A percentile compares a stretch with the other conserved stretches of the same genome.
phyloP scores from a whole-genome alignment of 2,888 invertebrate species.

The Ennomos quercinarius region DNA sequence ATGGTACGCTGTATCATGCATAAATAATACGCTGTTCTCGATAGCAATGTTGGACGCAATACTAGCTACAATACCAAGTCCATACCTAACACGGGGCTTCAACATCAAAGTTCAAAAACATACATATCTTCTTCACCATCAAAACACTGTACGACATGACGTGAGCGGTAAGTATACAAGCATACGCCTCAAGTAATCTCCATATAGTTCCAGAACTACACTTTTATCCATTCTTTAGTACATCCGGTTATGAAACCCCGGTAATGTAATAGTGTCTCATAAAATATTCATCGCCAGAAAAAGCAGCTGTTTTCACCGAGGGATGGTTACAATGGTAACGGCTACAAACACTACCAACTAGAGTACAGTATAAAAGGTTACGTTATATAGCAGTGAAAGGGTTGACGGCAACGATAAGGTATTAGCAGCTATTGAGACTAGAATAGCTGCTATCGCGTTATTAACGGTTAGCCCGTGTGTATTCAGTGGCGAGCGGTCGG shows the following conservation, averaged over 20 bases:
- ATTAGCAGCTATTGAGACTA: conserved; percentile 11
- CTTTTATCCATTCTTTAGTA: conserved; percentile 23
- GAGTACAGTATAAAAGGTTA: not conserved
- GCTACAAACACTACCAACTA: not conserved
- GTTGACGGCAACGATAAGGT: conserved; percentile 9
- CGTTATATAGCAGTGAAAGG: conserved; percentile 6
- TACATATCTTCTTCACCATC: no score
- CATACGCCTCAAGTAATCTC: not conserved
- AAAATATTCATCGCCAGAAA: conserved; percentile 54
- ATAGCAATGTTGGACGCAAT: no score
- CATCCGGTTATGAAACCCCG: conserved; percentile 26
- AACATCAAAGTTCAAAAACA: no score
- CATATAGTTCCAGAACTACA: conserved; percentile 7
- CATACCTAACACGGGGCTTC: no score
- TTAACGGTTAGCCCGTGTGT: conserved; percentile 3
- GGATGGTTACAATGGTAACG: conserved; percentile 38
- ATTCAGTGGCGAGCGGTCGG: not conserved
- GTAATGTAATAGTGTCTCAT: conserved; percentile 44
- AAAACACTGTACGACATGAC: no score
- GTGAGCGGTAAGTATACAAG: no score
- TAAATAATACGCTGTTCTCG: no score
- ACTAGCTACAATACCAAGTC: no score
- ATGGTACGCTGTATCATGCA: not conserved
- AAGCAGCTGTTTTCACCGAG: conserved; percentile 40
- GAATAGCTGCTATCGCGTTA: not conserved